Evolutionary conservation across 2,888 invertebrate genomes (phyloP).

Genomic region (Coenonympha arcania): DNA sequence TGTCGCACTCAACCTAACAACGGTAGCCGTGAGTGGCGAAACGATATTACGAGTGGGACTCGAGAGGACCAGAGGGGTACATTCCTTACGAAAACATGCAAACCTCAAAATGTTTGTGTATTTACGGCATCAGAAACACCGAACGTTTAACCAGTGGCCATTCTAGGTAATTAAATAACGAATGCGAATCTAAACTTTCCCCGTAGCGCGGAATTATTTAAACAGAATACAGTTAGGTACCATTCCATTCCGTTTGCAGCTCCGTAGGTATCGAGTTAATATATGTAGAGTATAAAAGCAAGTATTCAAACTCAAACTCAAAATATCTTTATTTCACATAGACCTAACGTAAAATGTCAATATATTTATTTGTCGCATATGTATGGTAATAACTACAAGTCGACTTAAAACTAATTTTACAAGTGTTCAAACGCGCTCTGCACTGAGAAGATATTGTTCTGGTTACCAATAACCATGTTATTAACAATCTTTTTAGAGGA

Average conservation of each 20-base stretch:
- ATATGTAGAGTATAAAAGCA: no score
- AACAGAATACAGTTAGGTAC: background rate
- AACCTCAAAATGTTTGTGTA: background rate
- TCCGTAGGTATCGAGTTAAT: no score
- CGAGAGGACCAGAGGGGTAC: background rate
- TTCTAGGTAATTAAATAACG: background rate
- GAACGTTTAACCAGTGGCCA: background rate
- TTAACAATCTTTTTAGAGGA: background rate
- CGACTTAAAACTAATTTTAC: no score
- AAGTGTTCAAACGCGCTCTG: no score
- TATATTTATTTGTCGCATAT: no score
- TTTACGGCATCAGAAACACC: background rate
- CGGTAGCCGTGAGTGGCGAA: background rate
- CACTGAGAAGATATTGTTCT: no score
- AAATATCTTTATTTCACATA: no score
- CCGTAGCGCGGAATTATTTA: background rate
- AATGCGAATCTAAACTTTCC: background rate
- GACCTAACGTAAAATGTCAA: no score
- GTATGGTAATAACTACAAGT: no score
- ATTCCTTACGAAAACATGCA: background rate
- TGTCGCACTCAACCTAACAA: background rate
- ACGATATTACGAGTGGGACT: background rate
- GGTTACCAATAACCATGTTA: background rate
- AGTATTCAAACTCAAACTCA: no score
- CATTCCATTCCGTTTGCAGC: background rate